phyloP scores from a whole-genome alignment of 2,113 vertebrate species.

The Pteruthius melanotis region DNA sequence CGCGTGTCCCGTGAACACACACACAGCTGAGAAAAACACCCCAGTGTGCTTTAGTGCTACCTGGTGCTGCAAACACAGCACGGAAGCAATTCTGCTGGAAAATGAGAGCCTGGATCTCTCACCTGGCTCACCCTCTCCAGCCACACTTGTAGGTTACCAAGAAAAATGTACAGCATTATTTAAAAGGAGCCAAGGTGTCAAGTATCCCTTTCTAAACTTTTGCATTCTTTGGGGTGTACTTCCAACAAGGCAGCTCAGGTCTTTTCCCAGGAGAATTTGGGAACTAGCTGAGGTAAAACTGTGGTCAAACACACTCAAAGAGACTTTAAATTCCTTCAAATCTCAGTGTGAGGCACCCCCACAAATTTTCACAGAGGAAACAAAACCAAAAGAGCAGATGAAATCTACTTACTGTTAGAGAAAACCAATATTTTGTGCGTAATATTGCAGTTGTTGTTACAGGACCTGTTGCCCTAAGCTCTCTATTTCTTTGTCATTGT shows the following conservation, averaged over 20 bases:
- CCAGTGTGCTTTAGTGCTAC: background rate
- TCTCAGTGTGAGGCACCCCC: background rate
- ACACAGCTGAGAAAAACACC: accelerated
- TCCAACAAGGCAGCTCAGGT: background rate
- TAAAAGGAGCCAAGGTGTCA: background rate
- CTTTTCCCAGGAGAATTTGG: background rate
- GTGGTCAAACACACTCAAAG: background rate
- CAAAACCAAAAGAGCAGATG: background rate
- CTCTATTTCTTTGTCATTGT: background rate
- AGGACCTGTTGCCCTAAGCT: background rate
- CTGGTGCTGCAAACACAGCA: background rate
- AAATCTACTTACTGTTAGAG: background rate
- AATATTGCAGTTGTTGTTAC: background rate
- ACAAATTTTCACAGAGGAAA: background rate
- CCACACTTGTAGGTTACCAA: background rate
- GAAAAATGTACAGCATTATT: background rate
- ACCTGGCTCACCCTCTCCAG: background rate
- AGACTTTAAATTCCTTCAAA: background rate
- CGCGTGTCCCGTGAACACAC: background rate
- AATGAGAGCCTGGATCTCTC: background rate
- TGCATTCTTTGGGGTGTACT: background rate
- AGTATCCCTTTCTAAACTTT: background rate
- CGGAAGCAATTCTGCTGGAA: background rate
- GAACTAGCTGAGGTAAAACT: background rate
- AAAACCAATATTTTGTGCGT: background rate